phyloP scores from a whole-genome alignment of 2,888 invertebrate species.

The Gymnoscelis rufifasciata region DNA sequence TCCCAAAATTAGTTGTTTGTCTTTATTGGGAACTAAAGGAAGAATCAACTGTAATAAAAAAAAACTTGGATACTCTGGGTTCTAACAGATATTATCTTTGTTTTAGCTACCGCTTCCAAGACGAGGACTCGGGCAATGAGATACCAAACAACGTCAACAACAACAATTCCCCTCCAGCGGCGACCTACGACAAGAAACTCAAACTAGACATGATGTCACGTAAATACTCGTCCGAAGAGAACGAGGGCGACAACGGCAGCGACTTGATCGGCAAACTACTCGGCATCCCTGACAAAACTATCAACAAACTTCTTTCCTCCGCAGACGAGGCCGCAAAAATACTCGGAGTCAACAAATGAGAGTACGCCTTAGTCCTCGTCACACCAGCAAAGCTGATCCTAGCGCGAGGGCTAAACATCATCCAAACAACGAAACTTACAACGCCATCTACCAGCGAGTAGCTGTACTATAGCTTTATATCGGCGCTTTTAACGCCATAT shows the following conservation, averaged over 20 bases:
- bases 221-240: conserved; percentile 73
- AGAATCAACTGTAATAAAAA: too few species aligned
- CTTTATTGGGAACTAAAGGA: too few species aligned
- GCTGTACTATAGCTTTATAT: conserved; percentile 20
- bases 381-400: conserved; percentile 68
- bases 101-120: conserved; percentile 63
- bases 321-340: conserved; percentile 93
- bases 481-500: conserved; percentile 10
- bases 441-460: conserved; percentile 46
- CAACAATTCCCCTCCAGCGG: conserved; percentile 77
- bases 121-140: conserved; percentile 69
- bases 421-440: conserved; percentile 42
- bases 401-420: conserved; percentile 65
- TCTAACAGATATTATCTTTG: background rate
- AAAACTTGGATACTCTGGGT: too few species aligned
- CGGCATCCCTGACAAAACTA: conserved; percentile 91
- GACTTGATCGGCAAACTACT: conserved; percentile 94
- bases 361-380: conserved; percentile 76
- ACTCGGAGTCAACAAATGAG: conserved; percentile 87
- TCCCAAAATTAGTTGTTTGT: too few species aligned
- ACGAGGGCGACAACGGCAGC: conserved; percentile 78
- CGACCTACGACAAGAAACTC: conserved; percentile 76
- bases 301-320: conserved; percentile 90
- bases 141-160: conserved; percentile 74
- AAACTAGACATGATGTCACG: conserved; percentile 70